A percentile compares a stretch with the other conserved stretches of the same genome.
phyloP scores from a whole-genome alignment of 2,797 vertebrate genomes.

The Aulostomus chinensis region DNA sequence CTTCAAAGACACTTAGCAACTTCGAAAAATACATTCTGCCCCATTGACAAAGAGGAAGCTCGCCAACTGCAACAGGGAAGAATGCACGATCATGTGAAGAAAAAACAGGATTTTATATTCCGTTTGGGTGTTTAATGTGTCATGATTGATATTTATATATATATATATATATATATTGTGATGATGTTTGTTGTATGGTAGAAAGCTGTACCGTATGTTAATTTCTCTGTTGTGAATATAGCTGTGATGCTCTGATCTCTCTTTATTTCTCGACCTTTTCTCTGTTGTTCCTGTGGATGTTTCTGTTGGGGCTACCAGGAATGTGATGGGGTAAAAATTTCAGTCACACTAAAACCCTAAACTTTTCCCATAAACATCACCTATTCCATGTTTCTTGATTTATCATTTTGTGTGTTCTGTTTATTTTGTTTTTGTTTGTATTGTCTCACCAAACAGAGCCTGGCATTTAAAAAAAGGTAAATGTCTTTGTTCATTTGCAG shows the following conservation, averaged over 20 bases:
- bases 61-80: slow-evolving; percentile 8
- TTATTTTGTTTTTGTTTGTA: slow-evolving; percentile 6
- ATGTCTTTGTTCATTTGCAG: neutral
- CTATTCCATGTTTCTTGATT: slow-evolving; percentile 20
- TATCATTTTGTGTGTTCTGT: neutral
- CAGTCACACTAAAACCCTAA: slow-evolving; percentile 54
- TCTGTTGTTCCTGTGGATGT: slow-evolving; percentile 86
- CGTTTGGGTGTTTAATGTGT: slow-evolving; percentile 4
- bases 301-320: slow-evolving; percentile 84
- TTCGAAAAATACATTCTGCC: slow-evolving; percentile 10
- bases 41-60: slow-evolving; percentile 9
- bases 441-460: slow-evolving; percentile 14
- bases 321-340: slow-evolving; percentile 87
- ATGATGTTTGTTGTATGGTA: slow-evolving; percentile 44
- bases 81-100: neutral
- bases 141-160: slow-evolving; percentile 9
- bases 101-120: neutral
- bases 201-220: slow-evolving; percentile 48
- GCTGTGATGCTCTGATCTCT: slow-evolving; percentile 72
- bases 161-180: too few species aligned
- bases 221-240: slow-evolving; percentile 76
- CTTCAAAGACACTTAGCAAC: slow-evolving; percentile 22
- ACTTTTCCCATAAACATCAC: slow-evolving; percentile 32
- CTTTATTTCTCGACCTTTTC: slow-evolving; percentile 74
- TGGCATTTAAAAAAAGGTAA: neutral